Evolutionary conservation across 1,140 invertebrate genomes (phyloP), one percentile per base, ranked within the genome.

Genomic region (Drosophila pseudoananassae): DNA sequence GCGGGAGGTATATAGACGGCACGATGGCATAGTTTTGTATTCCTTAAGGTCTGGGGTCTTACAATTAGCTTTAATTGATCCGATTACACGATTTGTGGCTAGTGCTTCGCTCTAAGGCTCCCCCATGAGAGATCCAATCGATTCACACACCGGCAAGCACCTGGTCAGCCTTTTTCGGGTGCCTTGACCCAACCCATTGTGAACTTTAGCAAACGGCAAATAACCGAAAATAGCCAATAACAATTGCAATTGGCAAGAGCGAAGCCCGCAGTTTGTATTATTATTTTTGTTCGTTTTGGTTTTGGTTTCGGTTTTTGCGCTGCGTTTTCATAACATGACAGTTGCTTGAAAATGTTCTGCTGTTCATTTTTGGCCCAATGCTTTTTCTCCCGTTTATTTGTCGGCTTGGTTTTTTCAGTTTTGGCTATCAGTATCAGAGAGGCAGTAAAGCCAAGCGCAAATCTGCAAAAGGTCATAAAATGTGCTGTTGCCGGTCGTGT

Each of bases 381-480:
- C 43, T 46, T 46, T 46, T 46, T 17, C 43, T 46, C 14, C 40
- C 40, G 40, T 17, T 45, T 45, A 45, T 38, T 54, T 54, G 7
- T 54, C 17, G 20, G 27, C 7, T 58, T 31, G 12, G n/a, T 12
- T 55, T 29, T 54, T 29, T 38, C 25, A 27, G 49, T 84, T 85
- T 87, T 82, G 82, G 82, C 82, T 85, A 85, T 85, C 82, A 85
- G 81, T 76, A 72, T 76, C 80, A 65, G 65, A 31, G 60, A 17
- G 50, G 59, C 45, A 69, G 57, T 64, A 52, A 69, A 58, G 61
- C 63, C 69, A 75, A 52, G 71, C 77, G 56, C 45, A 66, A 76
- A 75, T 74, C 82, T 85, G 78, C 69, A 85, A 85, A 85, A 85
- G 82, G 82, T 85, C 82, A 85, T 85, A 85, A 85, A 85, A 85